Conservation (phyloP, 2,113 vertebrate genomes). For the Semnopithecus entellus region DNA sequence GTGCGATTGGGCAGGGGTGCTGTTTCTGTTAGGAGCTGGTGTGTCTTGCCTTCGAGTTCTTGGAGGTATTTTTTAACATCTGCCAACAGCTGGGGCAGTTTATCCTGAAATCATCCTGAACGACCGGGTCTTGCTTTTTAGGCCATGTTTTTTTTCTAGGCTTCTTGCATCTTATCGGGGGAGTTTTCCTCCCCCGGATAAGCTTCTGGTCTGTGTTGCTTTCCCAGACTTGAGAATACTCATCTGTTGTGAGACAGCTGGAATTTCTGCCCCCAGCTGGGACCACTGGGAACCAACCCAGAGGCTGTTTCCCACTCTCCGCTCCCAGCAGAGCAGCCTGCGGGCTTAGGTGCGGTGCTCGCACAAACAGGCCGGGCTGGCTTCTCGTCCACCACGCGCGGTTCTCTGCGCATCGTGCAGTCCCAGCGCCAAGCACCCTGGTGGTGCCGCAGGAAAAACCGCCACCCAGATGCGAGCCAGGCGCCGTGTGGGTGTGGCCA, state of each 20-base stretch:
- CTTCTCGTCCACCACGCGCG: no score
- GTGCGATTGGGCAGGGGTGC: fast-evolving
- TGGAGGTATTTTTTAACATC: background rate
- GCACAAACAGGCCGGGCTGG: background rate
- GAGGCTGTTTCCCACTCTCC: background rate
- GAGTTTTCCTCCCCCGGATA: background rate
- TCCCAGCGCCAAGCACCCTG: background rate
- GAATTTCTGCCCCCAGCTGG: background rate
- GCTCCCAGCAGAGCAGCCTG: no score
- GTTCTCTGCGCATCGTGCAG: no score
- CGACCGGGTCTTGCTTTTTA: fast-evolving
- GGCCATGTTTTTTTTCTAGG: no score
- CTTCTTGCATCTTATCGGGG: background rate
- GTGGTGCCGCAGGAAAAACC: background rate
- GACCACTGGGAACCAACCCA: background rate
- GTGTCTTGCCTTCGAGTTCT: background rate
- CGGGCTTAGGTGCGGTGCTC: background rate
- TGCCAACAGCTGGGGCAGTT: background rate
- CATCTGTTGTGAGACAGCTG: background rate
- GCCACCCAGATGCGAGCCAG: background rate
- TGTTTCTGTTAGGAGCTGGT: background rate
- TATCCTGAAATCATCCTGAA: no score
- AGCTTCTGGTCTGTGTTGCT: background rate
- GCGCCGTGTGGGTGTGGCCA: no score
- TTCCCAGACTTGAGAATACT: background rate